phyloP scores from a whole-genome alignment of 2,113 vertebrate species.

The Onychostoma macrolepis region DNA sequence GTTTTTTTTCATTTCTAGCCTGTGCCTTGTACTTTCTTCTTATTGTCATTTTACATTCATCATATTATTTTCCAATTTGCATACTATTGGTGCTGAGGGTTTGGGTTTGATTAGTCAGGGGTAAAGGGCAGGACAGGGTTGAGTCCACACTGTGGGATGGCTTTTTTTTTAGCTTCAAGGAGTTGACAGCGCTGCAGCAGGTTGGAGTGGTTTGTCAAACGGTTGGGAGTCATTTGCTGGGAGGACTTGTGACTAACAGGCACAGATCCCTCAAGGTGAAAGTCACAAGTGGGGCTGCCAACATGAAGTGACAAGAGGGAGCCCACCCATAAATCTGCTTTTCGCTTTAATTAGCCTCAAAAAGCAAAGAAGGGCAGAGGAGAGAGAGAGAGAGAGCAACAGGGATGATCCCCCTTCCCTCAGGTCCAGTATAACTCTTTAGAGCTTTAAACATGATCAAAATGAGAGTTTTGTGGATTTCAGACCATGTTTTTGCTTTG shows the following conservation, averaged over 20 bases:
- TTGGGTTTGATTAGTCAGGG: background rate
- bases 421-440: slow-evolving; percentile 8
- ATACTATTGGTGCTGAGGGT: background rate
- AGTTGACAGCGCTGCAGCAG: slow-evolving; percentile 14
- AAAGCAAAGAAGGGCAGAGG: slow-evolving; percentile 39
- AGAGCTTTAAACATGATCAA: background rate
- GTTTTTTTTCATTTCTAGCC: background rate
- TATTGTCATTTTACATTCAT: background rate
- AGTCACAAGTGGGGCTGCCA: slow-evolving; percentile 41
- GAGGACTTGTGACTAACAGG: slow-evolving; percentile 60
- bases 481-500: background rate
- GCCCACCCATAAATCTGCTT: slow-evolving; percentile 58
- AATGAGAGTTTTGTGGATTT: background rate
- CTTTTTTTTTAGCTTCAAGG: slow-evolving; percentile 12
- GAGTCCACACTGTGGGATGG: slow-evolving; percentile 13
- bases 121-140: slow-evolving; percentile 19
- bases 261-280: slow-evolving; percentile 55
- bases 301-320: slow-evolving; percentile 59
- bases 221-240: slow-evolving; percentile 29
- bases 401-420: background rate
- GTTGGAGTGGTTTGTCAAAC: slow-evolving; percentile 39
- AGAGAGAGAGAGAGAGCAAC: slow-evolving; percentile 18
- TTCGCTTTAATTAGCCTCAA: slow-evolving; percentile 64
- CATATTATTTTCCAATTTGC: background rate
- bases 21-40: background rate